Evolutionary conservation across 2,888 invertebrate genomes (phyloP), one percentile per base, ranked within the genome.

Genomic region (Drosophila anceps): DNA sequence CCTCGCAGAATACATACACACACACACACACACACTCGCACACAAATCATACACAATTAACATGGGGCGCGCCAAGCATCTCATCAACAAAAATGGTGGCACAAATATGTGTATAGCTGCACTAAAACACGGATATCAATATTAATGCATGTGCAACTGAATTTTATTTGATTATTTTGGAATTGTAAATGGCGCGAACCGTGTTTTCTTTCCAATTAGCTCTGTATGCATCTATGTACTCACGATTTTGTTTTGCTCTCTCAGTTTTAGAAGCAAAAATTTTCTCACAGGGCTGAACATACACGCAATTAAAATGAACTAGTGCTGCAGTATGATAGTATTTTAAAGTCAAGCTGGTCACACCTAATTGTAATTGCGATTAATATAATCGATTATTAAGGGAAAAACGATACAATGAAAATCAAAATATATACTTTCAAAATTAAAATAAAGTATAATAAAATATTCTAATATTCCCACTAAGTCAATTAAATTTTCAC

Each of bases 221-320:
- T 60, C 24, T 60, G 46, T 69, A 43, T 61, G 9, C 41, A 62
- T 59, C 18, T 68, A 76, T 70, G 48, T 76, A 67, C 54, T 79
- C 70, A 58, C 44, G 35, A 66, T 67, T 69, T 55, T 65, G 73
- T 82, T 65, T 50, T 65, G 63, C 44, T 77, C 69, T 69, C 71
- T 68, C 75, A 43, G 10, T 69, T 69, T 57, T 43, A 7, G 48
- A 66, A 31, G 43, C 57, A 58, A 33, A 24, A 73, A 39, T 69
- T 58, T 81, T 61, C 61, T 79, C 76, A 46, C 61, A 69, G 76
- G 76, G 80, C 39, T 70, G 77, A 65, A 99, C 37, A 43, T 20
- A 29, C 37, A 33, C 18, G n/a, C 20, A 15, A 20, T 3, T n/a
- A 1, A 10, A 58, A 51, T 41, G 62, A 79, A 73, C 58, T 39